Percentiles rank a stretch among this genome's conserved stretches.
Evolutionary conservation across 2,888 invertebrate genomes (phyloP).

Genomic region (Lucinisca nassula): DNA sequence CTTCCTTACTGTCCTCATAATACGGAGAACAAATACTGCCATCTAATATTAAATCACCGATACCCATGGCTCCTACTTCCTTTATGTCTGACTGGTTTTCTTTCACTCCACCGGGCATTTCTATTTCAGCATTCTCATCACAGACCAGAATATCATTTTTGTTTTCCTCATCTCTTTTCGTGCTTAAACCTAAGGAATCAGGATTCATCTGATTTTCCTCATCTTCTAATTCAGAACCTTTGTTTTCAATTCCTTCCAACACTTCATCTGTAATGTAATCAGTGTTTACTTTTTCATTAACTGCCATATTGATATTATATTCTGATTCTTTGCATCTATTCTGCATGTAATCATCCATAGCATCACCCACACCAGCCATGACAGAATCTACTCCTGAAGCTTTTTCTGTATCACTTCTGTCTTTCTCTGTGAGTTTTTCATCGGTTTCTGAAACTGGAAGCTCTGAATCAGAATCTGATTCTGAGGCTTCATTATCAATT

Average conservation of each 20-base stretch:
- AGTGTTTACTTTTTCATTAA: neutral
- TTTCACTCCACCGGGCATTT: neutral
- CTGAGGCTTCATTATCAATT: neutral
- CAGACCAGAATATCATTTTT: neutral
- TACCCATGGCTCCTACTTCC: no score
- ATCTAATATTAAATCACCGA: neutral
- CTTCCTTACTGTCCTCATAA: conserved; percentile 9
- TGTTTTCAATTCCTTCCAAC: neutral
- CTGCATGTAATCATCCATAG: neutral
- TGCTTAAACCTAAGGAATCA: neutral
- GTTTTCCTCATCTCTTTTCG: neutral
- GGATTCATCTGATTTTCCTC: neutral
- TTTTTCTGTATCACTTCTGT: neutral
- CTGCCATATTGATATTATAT: neutral
- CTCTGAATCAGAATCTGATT: conserved; percentile 48
- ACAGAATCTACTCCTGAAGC: neutral
- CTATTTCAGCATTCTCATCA: neutral
- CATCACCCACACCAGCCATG: neutral
- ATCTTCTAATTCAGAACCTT: neutral
- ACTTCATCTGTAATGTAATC: neutral
- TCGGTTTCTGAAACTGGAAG: neutral
- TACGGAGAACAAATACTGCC: neutral
- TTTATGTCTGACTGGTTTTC: neutral
- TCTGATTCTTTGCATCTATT: neutral
- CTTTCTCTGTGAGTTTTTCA: neutral